phyloP scores from a whole-genome alignment of 2,797 vertebrate genomes.

The Sebastes nivosus region DNA sequence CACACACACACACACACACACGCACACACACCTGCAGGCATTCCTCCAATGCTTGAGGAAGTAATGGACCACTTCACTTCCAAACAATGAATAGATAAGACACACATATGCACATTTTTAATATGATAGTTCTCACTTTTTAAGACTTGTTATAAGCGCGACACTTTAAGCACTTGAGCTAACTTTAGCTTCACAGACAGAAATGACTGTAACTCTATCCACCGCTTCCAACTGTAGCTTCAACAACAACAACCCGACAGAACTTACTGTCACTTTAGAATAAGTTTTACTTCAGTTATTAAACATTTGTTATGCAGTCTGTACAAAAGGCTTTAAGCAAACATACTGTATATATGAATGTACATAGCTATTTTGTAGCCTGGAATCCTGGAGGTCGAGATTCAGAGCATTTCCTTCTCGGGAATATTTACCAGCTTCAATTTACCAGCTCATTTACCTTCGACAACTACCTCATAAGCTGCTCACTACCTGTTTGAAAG shows the following conservation, averaged over 20 bases:
- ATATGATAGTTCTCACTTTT: not conserved
- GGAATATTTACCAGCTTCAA: not conserved
- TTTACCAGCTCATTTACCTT: not conserved
- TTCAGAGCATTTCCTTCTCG: not conserved
- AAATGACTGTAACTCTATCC: not conserved
- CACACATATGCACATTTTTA: not conserved
- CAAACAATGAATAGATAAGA: not conserved
- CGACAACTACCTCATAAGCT: not conserved
- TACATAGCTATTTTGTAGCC: not conserved
- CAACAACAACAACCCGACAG: not conserved
- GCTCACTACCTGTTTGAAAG: not conserved
- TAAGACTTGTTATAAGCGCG: not conserved
- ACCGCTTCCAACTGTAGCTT: not conserved
- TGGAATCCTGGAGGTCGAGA: not conserved
- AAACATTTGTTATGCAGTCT: not conserved
- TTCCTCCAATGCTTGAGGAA: not conserved
- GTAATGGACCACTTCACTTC: not conserved
- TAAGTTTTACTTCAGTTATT: not conserved
- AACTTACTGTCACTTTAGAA: not conserved
- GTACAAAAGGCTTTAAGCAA: too few relatives aligned
- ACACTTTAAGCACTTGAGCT: not conserved
- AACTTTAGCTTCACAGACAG: not conserved
- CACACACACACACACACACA: not conserved
- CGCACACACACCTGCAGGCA: not conserved
- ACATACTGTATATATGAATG: too few relatives aligned